Percentiles rank a stretch among this genome's conserved stretches.
phyloP scores from a whole-genome alignment of 2,797 vertebrate species.

The Numenius phaeopus region DNA sequence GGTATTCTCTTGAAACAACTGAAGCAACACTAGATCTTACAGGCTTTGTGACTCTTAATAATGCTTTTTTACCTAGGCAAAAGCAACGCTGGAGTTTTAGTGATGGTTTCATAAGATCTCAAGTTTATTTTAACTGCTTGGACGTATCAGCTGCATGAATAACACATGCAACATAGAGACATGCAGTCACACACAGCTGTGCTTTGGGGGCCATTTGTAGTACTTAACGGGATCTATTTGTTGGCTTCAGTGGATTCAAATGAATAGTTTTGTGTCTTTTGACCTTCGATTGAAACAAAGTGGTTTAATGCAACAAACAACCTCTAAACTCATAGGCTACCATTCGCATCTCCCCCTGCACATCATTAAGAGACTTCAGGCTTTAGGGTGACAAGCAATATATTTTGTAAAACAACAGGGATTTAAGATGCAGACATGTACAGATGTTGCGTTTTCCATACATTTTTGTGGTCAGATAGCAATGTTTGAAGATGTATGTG shows the following conservation, averaged over 20 bases:
- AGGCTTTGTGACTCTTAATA: conserved; percentile 82
- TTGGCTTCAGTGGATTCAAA: conserved; percentile 55
- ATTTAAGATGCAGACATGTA: conserved; percentile 71
- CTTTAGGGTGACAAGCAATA: conserved; percentile 69
- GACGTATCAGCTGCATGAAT: neutral
- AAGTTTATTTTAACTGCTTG: conserved; percentile 64
- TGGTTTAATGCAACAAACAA: conserved; percentile 9
- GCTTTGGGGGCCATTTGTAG: conserved; percentile 61
- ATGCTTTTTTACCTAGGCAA: conserved; percentile 82
- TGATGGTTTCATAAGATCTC: conserved; percentile 76
- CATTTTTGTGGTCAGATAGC: conserved; percentile 71
- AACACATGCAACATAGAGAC: neutral
- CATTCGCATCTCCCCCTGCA: conserved; percentile 68
- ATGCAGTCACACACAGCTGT: neutral
- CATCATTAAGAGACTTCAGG: conserved; percentile 52
- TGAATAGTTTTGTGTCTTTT: conserved; percentile 73
- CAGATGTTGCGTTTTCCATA: conserved; percentile 69
- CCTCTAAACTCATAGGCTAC: conserved; percentile 17
- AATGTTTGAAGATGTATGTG: conserved; percentile 79
- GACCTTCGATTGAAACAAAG: neutral
- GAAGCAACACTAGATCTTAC: conserved; percentile 77
- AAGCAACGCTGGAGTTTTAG: conserved; percentile 81
- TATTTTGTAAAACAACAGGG: conserved; percentile 74
- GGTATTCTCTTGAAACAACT: conserved; percentile 83
- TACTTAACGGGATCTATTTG: conserved; percentile 48